These are phyloP conservation scores for Gymnoscopelus braueri DNA, from an alignment of 2,797 vertebrate genomes.

Conservation along the genomic window DNA sequence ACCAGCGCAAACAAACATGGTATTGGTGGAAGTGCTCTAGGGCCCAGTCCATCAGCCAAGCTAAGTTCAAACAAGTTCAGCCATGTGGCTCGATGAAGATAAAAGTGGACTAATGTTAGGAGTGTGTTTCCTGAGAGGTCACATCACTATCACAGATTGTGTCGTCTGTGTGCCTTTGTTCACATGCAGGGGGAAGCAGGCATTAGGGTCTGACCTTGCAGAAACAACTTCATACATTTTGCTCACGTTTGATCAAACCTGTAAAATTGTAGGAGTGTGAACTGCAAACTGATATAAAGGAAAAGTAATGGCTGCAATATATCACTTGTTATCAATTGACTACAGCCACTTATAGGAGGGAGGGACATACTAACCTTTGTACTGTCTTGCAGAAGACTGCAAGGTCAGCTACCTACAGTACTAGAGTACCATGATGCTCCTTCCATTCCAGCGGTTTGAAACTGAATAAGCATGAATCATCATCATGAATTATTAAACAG, in stretches of 20 bases:
- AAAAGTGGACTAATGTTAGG: slow-evolving; percentile 14
- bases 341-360: slow-evolving; percentile 17
- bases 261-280: slow-evolving; percentile 32
- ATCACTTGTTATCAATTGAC: slow-evolving; percentile 43
- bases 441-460: slow-evolving; percentile 28
- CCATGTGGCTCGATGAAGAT: slow-evolving; percentile 16
- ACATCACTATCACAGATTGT: slow-evolving; percentile 17
- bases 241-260: slow-evolving; percentile 49
- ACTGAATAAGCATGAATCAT: slow-evolving; percentile 28
- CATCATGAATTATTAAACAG: slow-evolving; percentile 65
- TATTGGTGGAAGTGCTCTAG: not conserved
- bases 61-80: not conserved
- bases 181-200: not conserved
- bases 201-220: slow-evolving; percentile 30
- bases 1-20: not conserved
- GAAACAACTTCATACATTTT: slow-evolving; percentile 33
- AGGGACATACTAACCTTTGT: slow-evolving; percentile 2
- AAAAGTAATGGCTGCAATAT: slow-evolving; percentile 30
- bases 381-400: slow-evolving; percentile 14
- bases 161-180: slow-evolving; percentile 1
- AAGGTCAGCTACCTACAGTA: slow-evolving; percentile 63
- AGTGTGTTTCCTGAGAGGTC: slow-evolving; percentile 6
- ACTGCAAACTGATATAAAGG: not conserved
- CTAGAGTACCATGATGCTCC: not conserved
- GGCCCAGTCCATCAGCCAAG: not conserved